Base-by-base conservation (phyloP, 2,797 vertebrate genomes). In the Cuculus canorus region DNA sequence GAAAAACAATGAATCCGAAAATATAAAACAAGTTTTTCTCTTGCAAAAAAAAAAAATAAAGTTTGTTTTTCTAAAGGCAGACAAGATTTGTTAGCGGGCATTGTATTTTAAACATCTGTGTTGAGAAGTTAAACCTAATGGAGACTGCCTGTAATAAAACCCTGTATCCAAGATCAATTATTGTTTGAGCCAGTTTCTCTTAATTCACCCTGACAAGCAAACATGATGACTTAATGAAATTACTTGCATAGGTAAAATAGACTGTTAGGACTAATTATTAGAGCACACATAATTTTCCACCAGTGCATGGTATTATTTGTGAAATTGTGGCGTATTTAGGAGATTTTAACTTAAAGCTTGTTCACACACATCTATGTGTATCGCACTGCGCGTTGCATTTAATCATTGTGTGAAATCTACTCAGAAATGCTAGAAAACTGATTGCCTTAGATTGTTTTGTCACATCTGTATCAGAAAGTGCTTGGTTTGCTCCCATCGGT, bases 321-420 rank as follows among this genome's bases (percentile, higher is more conserved):
- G 53, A 39, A 57, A 61, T 8, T 12, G 17, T 39, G n/a, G 39
- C 10, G 2, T 21, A 21, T 61, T 82, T 19, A 27, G 17, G 5
- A 4, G 18, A 9, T n/a, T 56, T 86, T 18, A 63, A 22, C 15
- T 39, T 22, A 5, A 63, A 78, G 22, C 14, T 82, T 1, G 0
- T 11, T 8, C 32, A 53, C 45, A 6, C 32, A 18, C 28, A 16
- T 35, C 43, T 47, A 3, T 3, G 16, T 9, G 0, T 5, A 10
- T 16, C 64, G 11, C 25, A 19, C 35, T 9, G 7, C 3, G 35
- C 3, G 0, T n/a, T 65, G 3, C 7, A 5, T 17, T n/a, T 28
- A 56, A 69, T 33, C 21, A 2, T 5, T 5, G 11, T 5, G 22
- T 30, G 57, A 64, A 85, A 92, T 25, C 5, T 6, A 41, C 65